phyloP scores from a whole-genome alignment of 2,113 vertebrate genomes.

The Vireo altiloquus region DNA sequence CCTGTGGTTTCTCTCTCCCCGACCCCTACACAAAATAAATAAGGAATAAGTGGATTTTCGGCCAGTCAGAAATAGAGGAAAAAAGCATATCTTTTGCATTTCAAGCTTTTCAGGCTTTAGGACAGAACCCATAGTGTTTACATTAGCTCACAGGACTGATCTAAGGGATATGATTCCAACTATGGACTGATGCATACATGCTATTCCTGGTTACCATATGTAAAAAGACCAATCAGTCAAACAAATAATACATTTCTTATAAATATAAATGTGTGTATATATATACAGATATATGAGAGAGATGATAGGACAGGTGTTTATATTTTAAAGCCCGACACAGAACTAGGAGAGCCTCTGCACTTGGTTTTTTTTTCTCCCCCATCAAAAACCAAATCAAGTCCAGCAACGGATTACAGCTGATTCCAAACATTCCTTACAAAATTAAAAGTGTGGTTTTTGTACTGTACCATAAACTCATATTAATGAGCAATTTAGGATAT shows the following conservation, averaged over 20 bases:
- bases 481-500: conserved; percentile 57
- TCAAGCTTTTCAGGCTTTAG: conserved; percentile 68
- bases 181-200: conserved; percentile 44
- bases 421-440: conserved; percentile 1
- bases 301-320: conserved; percentile 40
- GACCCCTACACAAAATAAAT: conserved; percentile 31
- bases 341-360: neutral
- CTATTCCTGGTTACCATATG: conserved; percentile 46
- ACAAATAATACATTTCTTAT: conserved; percentile 63
- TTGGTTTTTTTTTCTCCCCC: neutral
- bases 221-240: conserved; percentile 36
- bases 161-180: neutral
- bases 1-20: conserved; percentile 11
- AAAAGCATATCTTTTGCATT: conserved; percentile 61
- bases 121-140: conserved; percentile 58
- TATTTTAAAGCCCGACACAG: conserved; percentile 33
- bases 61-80: conserved; percentile 59
- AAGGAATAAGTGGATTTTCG: conserved; percentile 8
- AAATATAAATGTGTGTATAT: conserved; percentile 49
- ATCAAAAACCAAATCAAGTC: conserved; percentile 17
- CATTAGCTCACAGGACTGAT: neutral
- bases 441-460: conserved; percentile 28
- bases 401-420: conserved; percentile 24
- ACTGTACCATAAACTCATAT: conserved; percentile 53
- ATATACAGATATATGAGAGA: conserved; percentile 25